Percentiles rank a stretch among this genome's conserved stretches.
These are phyloP conservation scores for Strix uralensis DNA, from an alignment of 2,113 vertebrate species.

Conservation along the genomic window DNA sequence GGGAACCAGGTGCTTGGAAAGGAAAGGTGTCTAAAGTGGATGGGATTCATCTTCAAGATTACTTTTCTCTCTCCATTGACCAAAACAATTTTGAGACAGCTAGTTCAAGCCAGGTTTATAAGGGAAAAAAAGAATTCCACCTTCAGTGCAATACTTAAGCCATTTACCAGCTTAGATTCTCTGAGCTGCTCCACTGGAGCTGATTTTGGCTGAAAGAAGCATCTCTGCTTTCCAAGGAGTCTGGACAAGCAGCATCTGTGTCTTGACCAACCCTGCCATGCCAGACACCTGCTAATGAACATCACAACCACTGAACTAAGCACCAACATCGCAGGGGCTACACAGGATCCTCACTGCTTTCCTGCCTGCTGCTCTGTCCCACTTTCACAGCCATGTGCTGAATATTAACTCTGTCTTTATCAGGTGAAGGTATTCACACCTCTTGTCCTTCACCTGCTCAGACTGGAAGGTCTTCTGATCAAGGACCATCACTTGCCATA, in stretches of 20 bases:
- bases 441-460: background rate
- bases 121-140: background rate
- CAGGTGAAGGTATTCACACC: background rate
- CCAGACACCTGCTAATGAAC: background rate
- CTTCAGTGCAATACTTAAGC: background rate
- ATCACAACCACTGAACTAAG: background rate
- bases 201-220: background rate
- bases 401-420: background rate
- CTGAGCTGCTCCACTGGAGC: background rate
- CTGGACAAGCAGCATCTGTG: background rate
- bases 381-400: background rate
- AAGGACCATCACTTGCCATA: background rate
- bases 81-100: background rate
- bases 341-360: rapidly evolving
- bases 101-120: background rate
- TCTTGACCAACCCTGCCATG: background rate
- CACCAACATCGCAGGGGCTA: background rate
- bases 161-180: background rate
- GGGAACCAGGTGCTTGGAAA: background rate
- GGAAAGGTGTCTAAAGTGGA: background rate
- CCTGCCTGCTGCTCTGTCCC: background rate
- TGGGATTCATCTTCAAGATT: background rate
- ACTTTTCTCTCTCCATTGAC: background rate
- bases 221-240: background rate
- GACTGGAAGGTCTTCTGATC: background rate